Evolutionary conservation across 1,140 invertebrate species (phyloP).

Genomic region (Tenebrio molitor): DNA sequence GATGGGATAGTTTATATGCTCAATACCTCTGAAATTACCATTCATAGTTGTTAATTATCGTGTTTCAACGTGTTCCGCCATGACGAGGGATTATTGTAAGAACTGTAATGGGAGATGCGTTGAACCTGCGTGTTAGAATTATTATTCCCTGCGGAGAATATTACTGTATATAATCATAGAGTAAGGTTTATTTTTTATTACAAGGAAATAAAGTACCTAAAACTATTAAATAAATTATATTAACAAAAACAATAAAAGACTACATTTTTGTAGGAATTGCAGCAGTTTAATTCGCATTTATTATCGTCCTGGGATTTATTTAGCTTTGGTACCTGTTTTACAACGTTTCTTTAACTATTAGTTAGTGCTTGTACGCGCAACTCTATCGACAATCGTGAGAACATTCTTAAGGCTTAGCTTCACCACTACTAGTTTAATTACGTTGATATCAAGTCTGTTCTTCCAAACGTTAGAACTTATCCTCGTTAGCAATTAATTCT

Average conservation of each 20-base stretch:
- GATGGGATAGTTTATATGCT: constrained; percentile 24
- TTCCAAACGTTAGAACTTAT: constrained; percentile 38
- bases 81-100: not conserved
- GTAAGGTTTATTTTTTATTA: constrained; percentile 47
- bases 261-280: too few relatives aligned
- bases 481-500: constrained; percentile 38
- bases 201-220: constrained; percentile 39
- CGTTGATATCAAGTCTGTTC: constrained; percentile 46
- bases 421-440: not conserved
- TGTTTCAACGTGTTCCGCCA: constrained; percentile 3
- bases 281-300: constrained; percentile 35
- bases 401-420: constrained; percentile 7
- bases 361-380: constrained; percentile 11
- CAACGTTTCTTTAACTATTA: constrained; percentile 29
- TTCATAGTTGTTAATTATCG: constrained; percentile 42
- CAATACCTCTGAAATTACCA: constrained; percentile 41
- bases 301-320: too few relatives aligned
- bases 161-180: constrained; percentile 46
- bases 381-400: constrained; percentile 41
- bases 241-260: constrained; percentile 23
- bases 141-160: constrained; percentile 40
- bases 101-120: constrained; percentile 16
- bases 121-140: constrained; percentile 37
- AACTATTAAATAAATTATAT: constrained; percentile 37
- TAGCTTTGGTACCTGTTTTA: constrained; percentile 23